Evolutionary conservation across 1,140 invertebrate species (phyloP), one percentile per base, ranked within the genome.

Genomic region (Drosophila mayri): DNA sequence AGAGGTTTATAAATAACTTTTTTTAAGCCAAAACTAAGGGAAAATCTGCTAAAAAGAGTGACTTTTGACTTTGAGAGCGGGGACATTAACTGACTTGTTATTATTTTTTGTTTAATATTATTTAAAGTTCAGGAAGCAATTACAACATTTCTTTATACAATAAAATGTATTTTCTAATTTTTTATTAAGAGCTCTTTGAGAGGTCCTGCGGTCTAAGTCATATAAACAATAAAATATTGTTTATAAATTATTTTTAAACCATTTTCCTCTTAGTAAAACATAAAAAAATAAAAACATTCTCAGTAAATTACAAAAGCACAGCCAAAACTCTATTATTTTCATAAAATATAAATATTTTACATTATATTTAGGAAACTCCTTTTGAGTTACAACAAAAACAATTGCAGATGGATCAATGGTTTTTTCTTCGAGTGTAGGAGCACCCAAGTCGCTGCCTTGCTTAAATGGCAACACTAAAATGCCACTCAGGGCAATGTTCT

Each of bases 381-480:
- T 12, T 30, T 7, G 7, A 5, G 20, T 11, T 20, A 2, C 18
- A 9, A 16, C 12, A 20, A 14, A 14, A 52, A 5, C 10, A 1
- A 1, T 0, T 0, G 10, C n/a, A 20, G 2, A 3, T 4, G 7
- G 4, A n/a, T 28, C 28, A 3, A 9, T 1, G 4, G 10, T 7
- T 12, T 16, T 32, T 43, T 68, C 20, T 66, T 1, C n/a, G 1
- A 67, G 66, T 67, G 62, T 41, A 46, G 41, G 1, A 55, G 54
- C 35, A 52, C 49, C 61, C 71, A 80, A 79, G 68, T 79, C 55
- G 79, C 32, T 77, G 73, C 37, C 49, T 61, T 71, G 77, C 76
- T 78, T 80, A 82, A 67, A 81, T 87, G 79, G 65, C 61, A 85
- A 78, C 76, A 87, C 83, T 88, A 80, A 88, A 87, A 87, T 88